Conservation (phyloP, 2,113 vertebrate species). For the Hassar affinis region DNA sequence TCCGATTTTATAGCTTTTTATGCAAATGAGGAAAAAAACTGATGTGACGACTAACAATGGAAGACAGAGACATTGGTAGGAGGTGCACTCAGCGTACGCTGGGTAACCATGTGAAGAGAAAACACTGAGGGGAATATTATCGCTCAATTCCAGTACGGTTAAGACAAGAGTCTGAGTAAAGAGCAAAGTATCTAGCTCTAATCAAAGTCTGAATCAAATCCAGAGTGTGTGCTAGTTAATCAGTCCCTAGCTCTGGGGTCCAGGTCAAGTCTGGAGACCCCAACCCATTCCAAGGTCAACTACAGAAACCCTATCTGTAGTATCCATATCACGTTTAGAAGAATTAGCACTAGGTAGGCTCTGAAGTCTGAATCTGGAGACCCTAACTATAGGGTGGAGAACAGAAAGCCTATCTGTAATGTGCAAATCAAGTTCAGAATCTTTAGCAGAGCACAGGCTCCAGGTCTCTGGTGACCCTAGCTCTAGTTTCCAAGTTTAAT, state of each 20-base stretch:
- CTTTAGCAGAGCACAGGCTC: neutral
- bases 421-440: neutral
- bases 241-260: neutral
- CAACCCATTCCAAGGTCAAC: neutral
- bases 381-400: neutral
- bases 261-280: neutral
- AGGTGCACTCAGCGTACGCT: neutral
- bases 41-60: neutral
- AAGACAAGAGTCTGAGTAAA: too few species aligned
- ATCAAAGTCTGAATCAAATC: neutral
- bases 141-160: neutral
- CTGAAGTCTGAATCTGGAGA: neutral
- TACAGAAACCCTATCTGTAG: neutral
- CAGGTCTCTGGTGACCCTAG: neutral
- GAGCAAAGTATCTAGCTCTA: neutral
- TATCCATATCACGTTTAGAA: neutral
- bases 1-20: neutral
- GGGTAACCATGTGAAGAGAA: neutral
- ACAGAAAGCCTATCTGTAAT: neutral
- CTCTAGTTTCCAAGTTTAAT: neutral
- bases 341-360: neutral
- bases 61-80: neutral
- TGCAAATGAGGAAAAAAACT: neutral
- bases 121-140: neutral
- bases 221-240: neutral